phyloP scores from a whole-genome alignment of 2,797 vertebrate species.

The Moxostoma hubbsi region DNA sequence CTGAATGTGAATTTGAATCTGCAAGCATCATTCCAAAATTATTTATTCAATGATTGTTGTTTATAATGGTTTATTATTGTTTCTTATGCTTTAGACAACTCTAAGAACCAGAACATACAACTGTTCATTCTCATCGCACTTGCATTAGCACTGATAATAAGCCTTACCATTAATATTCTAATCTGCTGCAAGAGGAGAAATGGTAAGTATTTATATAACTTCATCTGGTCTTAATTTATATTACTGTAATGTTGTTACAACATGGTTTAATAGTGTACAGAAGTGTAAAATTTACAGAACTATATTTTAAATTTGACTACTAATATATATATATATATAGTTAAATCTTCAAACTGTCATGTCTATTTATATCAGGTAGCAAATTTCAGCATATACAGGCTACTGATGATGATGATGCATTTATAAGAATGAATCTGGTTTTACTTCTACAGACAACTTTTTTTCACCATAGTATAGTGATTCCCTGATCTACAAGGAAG shows the following conservation, averaged over 20 bases:
- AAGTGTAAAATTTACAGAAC: no score
- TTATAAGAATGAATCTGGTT: neutral
- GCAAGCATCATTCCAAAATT: no score
- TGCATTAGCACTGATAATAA: slow-evolving; percentile 8
- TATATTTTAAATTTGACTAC: no score
- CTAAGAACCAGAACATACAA: neutral
- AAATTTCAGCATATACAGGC: slow-evolving; percentile 8
- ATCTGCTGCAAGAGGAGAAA: slow-evolving; percentile 14
- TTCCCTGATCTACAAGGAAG: neutral
- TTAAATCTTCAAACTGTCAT: neutral
- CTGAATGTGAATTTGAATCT: no score
- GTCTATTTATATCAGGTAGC: slow-evolving; percentile 1
- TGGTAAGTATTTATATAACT: neutral
- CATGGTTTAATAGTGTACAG: no score
- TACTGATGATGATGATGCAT: neutral
- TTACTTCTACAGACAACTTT: neutral
- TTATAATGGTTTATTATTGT: neutral
- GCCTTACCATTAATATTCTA: slow-evolving; percentile 17
- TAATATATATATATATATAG: no score
- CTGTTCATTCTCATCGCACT: neutral
- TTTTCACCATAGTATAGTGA: neutral
- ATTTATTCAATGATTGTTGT: no score
- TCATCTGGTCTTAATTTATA: neutral
- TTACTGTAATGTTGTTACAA: no score
- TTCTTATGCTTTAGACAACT: slow-evolving; percentile 3